These are phyloP conservation scores for Cynopterus sphinx DNA, from an alignment of 2,797 vertebrate species.

Conservation along the genomic window DNA sequence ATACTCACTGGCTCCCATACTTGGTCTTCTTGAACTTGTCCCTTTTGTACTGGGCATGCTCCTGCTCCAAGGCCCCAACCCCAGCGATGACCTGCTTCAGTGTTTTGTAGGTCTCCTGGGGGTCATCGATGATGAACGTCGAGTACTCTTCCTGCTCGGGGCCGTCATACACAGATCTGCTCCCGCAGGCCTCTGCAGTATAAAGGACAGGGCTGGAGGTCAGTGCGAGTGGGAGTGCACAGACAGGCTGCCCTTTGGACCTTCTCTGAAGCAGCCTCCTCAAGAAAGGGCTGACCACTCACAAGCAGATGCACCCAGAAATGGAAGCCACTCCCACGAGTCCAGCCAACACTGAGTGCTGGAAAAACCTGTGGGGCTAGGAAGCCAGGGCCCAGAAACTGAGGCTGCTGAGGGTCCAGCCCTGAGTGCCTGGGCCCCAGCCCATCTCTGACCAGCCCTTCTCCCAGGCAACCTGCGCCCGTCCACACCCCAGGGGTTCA, in stretches of 20 bases:
- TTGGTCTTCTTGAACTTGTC: slow-evolving; percentile 99
- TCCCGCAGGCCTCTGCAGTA: slow-evolving; percentile 94
- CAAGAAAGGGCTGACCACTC: background rate
- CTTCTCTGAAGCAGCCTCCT: background rate
- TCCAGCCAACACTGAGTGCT: accelerated
- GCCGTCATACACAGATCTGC: slow-evolving; percentile 97
- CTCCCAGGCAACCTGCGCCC: background rate
- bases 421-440: background rate
- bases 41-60: slow-evolving; percentile 96
- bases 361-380: background rate
- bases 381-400: background rate
- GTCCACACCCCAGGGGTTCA: accelerated
- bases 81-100: slow-evolving; percentile 92
- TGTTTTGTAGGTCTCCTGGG: slow-evolving; percentile 97
- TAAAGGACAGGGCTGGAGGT: background rate
- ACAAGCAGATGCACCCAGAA: background rate
- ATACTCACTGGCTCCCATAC: slow-evolving; percentile 98
- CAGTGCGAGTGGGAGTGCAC: background rate
- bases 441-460: background rate
- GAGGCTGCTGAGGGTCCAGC: background rate
- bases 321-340: background rate
- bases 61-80: slow-evolving; percentile 93
- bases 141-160: slow-evolving; percentile 98
- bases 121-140: slow-evolving; percentile 96
- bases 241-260: background rate